phyloP scores from a whole-genome alignment of 2,113 vertebrate genomes.

The Oryzias curvinotus region DNA sequence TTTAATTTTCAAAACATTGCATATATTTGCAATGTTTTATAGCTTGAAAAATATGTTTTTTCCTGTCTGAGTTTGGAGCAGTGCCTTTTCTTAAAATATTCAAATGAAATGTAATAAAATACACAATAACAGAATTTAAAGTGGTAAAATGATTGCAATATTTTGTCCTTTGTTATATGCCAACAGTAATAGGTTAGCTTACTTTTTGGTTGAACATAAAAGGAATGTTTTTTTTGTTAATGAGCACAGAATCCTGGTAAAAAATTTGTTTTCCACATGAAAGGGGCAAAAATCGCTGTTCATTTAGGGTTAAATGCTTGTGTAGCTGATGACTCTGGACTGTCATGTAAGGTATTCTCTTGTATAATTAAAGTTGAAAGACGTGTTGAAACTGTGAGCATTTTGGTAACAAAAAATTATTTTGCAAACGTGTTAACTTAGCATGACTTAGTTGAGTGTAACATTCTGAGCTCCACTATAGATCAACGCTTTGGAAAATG shows the following conservation, averaged over 20 bases:
- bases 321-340: conserved; percentile 23
- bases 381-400: background rate
- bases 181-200: conserved; percentile 19
- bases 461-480: conserved; percentile 35
- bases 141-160: conserved; percentile 21
- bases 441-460: conserved; percentile 33
- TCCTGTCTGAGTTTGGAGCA: conserved; percentile 21
- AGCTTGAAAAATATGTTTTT: too few relatives aligned
- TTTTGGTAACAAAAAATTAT: background rate
- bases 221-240: conserved; percentile 27
- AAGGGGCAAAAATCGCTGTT: conserved; percentile 28
- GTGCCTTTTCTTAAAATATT: conserved; percentile 64
- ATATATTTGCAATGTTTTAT: too few relatives aligned
- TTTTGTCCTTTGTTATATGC: conserved; percentile 6
- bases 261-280: conserved; percentile 49
- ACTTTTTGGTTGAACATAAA: background rate
- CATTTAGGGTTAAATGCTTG: conserved; percentile 29
- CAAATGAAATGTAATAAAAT: conserved; percentile 21
- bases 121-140: conserved; percentile 23
- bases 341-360: conserved; percentile 5
- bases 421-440: conserved; percentile 18
- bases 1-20: too few relatives aligned
- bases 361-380: too few relatives aligned
- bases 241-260: conserved; percentile 72
- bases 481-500: conserved; percentile 41